Percentiles rank a stretch among this genome's conserved stretches.
These are phyloP conservation scores for Ceyx margarethae DNA, from an alignment of 2,113 vertebrate species.

Conservation along the genomic window DNA sequence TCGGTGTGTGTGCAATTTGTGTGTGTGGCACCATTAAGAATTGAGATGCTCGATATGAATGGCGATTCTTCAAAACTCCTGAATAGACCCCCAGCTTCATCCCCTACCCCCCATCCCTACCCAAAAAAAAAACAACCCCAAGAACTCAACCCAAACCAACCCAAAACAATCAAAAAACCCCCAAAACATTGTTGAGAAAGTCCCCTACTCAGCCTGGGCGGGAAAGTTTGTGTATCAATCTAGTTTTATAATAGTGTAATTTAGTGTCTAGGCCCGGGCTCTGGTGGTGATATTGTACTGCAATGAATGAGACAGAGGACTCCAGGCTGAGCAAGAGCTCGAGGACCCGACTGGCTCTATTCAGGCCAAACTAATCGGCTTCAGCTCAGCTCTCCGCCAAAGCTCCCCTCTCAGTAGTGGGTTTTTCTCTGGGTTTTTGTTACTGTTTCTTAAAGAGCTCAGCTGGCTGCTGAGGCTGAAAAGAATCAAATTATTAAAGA, in stretches of 20 bases:
- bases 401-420: conserved; percentile 78
- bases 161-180: neutral
- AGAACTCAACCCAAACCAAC: neutral
- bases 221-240: conserved; percentile 76
- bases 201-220: conserved; percentile 73
- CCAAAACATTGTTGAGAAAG: conserved; percentile 65
- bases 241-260: conserved; percentile 85
- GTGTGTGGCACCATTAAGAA: conserved; percentile 64
- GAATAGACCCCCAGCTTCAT: conserved; percentile 27
- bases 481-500: conserved; percentile 85
- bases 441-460: conserved; percentile 85
- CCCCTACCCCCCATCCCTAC: neutral
- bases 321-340: conserved; percentile 77
- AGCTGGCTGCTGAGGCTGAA: conserved; percentile 80
- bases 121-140: neutral
- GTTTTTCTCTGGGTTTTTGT: conserved; percentile 79
- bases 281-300: conserved; percentile 85
- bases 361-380: conserved; percentile 85
- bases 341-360: conserved; percentile 78
- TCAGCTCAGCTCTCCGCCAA: conserved; percentile 74
- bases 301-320: conserved; percentile 81
- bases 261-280: conserved; percentile 81
- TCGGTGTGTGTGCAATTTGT: neutral
- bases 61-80: conserved; percentile 38
- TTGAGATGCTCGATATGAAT: conserved; percentile 69